A percentile compares a stretch with the other conserved stretches of the same genome.
These are phyloP conservation scores for Drosophila nigricruria DNA, from an alignment of 2,888 invertebrate genomes.

Conservation along the genomic window DNA sequence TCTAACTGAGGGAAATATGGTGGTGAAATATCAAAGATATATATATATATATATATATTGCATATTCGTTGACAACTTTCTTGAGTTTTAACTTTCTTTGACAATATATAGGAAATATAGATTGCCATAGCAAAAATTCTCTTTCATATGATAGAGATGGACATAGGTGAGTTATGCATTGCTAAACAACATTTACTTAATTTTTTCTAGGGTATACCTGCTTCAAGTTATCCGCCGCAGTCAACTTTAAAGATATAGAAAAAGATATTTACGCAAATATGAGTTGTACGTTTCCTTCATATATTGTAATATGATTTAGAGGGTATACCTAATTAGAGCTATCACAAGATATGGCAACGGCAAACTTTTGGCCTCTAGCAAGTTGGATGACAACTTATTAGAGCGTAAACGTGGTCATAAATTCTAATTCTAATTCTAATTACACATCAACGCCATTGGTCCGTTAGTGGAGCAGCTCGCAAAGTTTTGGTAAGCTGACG, in stretches of 20 bases:
- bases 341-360: constrained; percentile 14
- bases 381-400: constrained; percentile 11
- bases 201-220: too few relatives aligned
- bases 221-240: too few relatives aligned
- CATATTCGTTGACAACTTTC: too few relatives aligned
- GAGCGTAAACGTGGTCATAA: constrained; percentile 44
- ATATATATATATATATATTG: too few relatives aligned
- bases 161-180: too few relatives aligned
- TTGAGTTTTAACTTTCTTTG: too few relatives aligned
- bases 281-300: neutral
- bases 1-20: too few relatives aligned
- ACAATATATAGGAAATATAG: too few relatives aligned
- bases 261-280: neutral
- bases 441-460: constrained; percentile 42
- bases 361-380: neutral
- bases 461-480: constrained; percentile 13
- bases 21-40: too few relatives aligned
- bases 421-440: constrained; percentile 45
- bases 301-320: neutral
- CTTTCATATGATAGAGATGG: too few relatives aligned
- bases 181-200: too few relatives aligned
- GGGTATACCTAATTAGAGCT: neutral
- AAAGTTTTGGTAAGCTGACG: constrained; percentile 10
- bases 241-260: neutral
- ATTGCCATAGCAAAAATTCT: too few relatives aligned